Base-by-base conservation (phyloP, 2,888 invertebrate genomes). In the Sarcophaga variegata region DNA sequence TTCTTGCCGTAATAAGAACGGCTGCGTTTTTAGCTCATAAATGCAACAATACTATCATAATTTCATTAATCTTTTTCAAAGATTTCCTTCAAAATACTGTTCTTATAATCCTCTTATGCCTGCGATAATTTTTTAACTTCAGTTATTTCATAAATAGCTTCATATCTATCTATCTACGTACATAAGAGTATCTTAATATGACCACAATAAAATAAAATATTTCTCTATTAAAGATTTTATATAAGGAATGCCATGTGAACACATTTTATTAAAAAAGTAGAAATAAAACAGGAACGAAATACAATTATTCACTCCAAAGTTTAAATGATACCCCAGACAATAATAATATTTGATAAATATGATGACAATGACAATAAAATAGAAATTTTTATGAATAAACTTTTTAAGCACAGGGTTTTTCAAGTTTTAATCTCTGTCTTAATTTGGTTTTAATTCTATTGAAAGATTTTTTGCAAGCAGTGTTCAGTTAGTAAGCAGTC, bases 271-370 rank as follows among this genome's bases (percentile, higher is more conserved):
- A 14, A 4, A 12, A 4, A 12, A 17, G 17, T 12, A 17, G 22
- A 71, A 59, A n/a, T n/a, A 59, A 71, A 49, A 54, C 45, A 37
- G 20, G 17, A 37, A 60, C 14, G 25, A 71, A 45, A 47, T n/a
- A 27, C 66, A 27, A 76, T 76, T 66, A 64, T 76, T 66, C 54
- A 66, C 27, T 54, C 59, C 17, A 17, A 54, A 54, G 37, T 64
- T 49, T 75, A 25, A 75, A 75, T 27, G 25, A 63, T 66, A 66
- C 66, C 76, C 76, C 4, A 76, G 66, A 66, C 66, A 66, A 66
- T 66, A 76, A 66, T 76, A 79, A 8, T 17, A 17, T 54, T 69
- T 54, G 69, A 69, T 59, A 66, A 79, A 59, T 27, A 27, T 47
- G 54, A 74, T 22, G 62, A 74, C 37, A 25, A 60, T 45, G 67